A percentile compares a stretch with the other conserved stretches of the same genome.
Evolutionary conservation across 1,140 invertebrate species (phyloP).

Genomic region (Myzus persicae): DNA sequence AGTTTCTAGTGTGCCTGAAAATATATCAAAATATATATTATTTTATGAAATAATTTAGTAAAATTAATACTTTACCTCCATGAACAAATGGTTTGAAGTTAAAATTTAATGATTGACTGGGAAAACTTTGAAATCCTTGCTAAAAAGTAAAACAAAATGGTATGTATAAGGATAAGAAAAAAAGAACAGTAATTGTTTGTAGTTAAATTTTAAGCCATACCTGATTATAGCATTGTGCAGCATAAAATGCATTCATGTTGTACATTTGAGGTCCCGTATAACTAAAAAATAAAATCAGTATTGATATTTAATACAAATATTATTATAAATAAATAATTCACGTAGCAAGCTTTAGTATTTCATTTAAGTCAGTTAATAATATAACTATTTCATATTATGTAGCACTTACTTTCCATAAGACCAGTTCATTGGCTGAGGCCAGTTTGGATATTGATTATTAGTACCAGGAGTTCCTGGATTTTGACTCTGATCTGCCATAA

Average conservation of each 20-base stretch:
- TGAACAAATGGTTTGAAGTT: slow-evolving; percentile 47
- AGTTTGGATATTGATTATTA: slow-evolving; percentile 7
- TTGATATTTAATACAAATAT: not conserved
- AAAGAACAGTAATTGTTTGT: not conserved
- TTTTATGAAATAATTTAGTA: not conserved
- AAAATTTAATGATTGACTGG: slow-evolving; percentile 24
- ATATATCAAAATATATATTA: not conserved
- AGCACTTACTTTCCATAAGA: slow-evolving; percentile 18
- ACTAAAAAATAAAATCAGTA: not conserved
- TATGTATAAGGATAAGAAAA: not conserved
- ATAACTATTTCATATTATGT: too few relatives aligned
- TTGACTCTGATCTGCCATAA: slow-evolving; percentile 29
- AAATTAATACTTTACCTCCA: slow-evolving; percentile 37
- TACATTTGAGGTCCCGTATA: slow-evolving; percentile 40
- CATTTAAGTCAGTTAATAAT: too few relatives aligned
- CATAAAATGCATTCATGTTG: slow-evolving; percentile 45
- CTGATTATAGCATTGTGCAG: slow-evolving; percentile 35
- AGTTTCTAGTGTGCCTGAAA: slow-evolving; percentile 7
- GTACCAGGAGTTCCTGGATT: slow-evolving; percentile 28
- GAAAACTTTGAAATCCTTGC: slow-evolving; percentile 47
- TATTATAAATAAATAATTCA: not conserved
- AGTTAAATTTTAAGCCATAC: not conserved
- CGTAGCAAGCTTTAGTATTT: too few relatives aligned
- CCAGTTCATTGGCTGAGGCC: slow-evolving; percentile 39
- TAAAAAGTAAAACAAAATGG: slow-evolving; percentile 29